Conservation (phyloP, 2,888 invertebrate genomes). For the Resseliella maxima region DNA sequence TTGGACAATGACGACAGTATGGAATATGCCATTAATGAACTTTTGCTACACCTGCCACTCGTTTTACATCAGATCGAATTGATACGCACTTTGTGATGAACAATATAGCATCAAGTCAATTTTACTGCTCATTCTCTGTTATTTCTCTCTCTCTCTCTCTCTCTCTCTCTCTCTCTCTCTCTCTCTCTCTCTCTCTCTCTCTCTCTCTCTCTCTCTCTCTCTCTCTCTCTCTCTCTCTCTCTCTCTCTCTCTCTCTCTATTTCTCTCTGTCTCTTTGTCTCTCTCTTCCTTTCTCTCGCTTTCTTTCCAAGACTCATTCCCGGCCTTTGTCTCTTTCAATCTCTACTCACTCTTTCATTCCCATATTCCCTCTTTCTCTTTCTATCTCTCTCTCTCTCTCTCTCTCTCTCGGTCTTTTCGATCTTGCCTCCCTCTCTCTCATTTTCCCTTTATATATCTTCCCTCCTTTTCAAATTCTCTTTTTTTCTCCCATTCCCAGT, state of each 20-base stretch:
- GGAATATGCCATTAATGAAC: constrained; percentile 45
- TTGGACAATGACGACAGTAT: constrained; percentile 28
- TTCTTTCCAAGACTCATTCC: not conserved
- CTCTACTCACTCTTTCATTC: not conserved
- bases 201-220: no score
- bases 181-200: no score
- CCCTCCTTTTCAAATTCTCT: no score
- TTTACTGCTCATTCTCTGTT: not conserved
- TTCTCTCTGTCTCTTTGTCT: no score
- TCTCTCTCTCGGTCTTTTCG: no score
- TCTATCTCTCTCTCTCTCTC: no score
- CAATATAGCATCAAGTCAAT: not conserved
- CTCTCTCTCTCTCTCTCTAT: not conserved
- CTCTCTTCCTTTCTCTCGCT: not conserved
- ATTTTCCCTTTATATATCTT: no score
- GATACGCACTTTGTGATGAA: constrained; percentile 7
- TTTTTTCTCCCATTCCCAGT: not conserved
- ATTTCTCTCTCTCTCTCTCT: not conserved
- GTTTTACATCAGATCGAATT: constrained; percentile 40
- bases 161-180: not conserved
- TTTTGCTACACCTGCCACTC: constrained; percentile 45
- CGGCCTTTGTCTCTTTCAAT: not conserved
- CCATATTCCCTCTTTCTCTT: no score
- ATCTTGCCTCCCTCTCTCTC: no score
- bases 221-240: not conserved